Evolutionary conservation across 2,797 vertebrate genomes (phyloP).

Genomic region (Prionace glauca): DNA sequence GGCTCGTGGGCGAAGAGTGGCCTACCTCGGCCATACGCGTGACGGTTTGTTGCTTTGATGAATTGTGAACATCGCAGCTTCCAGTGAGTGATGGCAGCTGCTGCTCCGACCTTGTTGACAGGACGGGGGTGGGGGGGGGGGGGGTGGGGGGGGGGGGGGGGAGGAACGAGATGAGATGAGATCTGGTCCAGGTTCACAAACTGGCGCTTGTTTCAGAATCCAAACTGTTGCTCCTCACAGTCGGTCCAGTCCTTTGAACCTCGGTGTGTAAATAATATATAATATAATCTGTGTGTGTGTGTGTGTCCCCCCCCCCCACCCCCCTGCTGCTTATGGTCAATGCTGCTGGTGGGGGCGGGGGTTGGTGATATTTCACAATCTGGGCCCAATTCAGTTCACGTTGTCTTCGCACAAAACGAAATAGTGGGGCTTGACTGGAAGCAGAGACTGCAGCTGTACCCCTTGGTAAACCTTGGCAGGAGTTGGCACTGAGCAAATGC

Average conservation of each 20-base stretch:
- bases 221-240: not conserved
- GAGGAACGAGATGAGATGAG: no score
- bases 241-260: not conserved
- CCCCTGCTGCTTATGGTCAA: no score
- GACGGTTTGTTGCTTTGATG: no score
- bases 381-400: not conserved
- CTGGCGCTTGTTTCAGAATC: not conserved
- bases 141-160: no score
- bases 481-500: not conserved
- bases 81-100: not conserved
- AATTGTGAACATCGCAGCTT: not conserved
- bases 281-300: no score
- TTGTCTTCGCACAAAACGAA: not conserved
- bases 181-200: no score
- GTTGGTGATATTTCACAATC: not conserved
- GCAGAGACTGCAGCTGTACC: not conserved
- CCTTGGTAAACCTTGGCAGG: not conserved
- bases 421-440: not conserved
- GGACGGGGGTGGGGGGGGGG: not conserved
- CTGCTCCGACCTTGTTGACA: not conserved
- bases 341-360: not conserved
- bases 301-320: no score
- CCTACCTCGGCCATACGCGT: no score
- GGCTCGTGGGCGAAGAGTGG: no score
- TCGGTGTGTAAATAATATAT: not conserved